A percentile compares a stretch with the other conserved stretches of the same genome.
These are phyloP conservation scores for Calliopum simillimum DNA, from an alignment of 2,888 invertebrate species.

Conservation along the genomic window DNA sequence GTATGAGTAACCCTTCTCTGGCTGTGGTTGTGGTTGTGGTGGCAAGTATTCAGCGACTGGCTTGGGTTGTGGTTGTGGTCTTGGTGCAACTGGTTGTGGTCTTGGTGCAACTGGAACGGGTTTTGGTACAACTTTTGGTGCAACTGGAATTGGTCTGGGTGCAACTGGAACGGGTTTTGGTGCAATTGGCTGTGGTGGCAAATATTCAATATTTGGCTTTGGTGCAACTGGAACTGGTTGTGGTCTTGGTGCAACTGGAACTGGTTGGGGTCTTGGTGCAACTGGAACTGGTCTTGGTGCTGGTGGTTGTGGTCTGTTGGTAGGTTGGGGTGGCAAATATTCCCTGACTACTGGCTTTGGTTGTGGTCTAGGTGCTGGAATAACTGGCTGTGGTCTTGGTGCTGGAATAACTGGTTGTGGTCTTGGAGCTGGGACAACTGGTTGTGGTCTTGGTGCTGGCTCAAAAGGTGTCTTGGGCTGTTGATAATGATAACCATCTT, in stretches of 20 bases:
- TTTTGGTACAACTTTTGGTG: conserved; percentile 23
- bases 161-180: conserved; percentile 36
- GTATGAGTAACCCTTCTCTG: conserved; percentile 54
- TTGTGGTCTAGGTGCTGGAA: conserved; percentile 8
- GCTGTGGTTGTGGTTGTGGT: conserved; percentile 36
- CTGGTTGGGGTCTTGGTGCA: not conserved
- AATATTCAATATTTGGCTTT: conserved; percentile 31
- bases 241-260: conserved; percentile 16
- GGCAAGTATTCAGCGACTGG: conserved; percentile 43
- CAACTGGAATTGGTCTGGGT: conserved; percentile 26
- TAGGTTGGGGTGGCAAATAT: conserved; percentile 37
- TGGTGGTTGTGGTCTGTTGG: conserved; percentile 25
- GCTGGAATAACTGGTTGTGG: conserved; percentile 17
- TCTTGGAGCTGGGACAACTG: conserved; percentile 23
- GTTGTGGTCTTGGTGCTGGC: conserved; percentile 27
- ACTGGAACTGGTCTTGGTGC: conserved; percentile 15
- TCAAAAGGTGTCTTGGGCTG: conserved; percentile 38
- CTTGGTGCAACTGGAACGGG: conserved; percentile 3
- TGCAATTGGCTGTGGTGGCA: conserved; percentile 22
- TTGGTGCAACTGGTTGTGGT: conserved; percentile 13
- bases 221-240: conserved; percentile 26
- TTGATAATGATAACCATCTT: conserved; percentile 53
- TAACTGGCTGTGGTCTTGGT: conserved; percentile 18
- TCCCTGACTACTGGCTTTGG: conserved; percentile 34
- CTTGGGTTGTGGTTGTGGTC: not conserved